A percentile compares a stretch with the other conserved stretches of the same genome.
Evolutionary conservation across 2,797 vertebrate genomes (phyloP).

Genomic region (Dromococcyx pavoninus): DNA sequence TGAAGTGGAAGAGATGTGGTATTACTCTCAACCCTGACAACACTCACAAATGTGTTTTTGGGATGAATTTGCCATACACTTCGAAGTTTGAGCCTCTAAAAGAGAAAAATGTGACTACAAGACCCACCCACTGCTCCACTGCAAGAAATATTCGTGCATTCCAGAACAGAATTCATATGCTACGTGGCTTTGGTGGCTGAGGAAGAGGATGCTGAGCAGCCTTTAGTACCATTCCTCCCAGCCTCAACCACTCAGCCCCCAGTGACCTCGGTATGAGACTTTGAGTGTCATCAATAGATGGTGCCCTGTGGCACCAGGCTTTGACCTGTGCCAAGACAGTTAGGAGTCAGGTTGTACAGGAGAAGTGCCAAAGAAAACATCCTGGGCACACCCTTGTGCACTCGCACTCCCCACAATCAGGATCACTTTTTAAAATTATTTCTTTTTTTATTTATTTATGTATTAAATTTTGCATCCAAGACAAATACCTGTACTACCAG

Average conservation of each 20-base stretch:
- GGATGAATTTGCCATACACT: accelerated
- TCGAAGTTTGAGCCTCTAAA: background rate
- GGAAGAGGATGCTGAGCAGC: background rate
- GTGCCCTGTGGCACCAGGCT: background rate
- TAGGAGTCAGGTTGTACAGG: background rate
- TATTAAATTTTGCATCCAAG: background rate
- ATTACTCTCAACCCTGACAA: background rate
- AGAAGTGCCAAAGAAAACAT: accelerated
- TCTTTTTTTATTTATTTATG: background rate
- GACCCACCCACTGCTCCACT: background rate
- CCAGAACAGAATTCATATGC: accelerated
- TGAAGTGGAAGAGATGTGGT: background rate
- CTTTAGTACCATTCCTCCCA: background rate
- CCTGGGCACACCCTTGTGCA: accelerated
- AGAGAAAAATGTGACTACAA: background rate
- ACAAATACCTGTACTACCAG: background rate
- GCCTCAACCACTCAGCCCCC: background rate
- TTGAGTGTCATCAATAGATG: background rate
- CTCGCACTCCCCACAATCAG: background rate
- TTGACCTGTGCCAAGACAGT: accelerated
- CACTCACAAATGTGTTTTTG: background rate
- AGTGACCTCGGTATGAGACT: accelerated
- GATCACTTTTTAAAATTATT: background rate
- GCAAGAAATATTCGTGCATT: background rate
- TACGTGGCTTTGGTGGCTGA: background rate